Percentiles rank a stretch among this genome's conserved stretches.
Conservation (phyloP, 2,888 invertebrate species). For the Spicauda simplicius region DNA sequence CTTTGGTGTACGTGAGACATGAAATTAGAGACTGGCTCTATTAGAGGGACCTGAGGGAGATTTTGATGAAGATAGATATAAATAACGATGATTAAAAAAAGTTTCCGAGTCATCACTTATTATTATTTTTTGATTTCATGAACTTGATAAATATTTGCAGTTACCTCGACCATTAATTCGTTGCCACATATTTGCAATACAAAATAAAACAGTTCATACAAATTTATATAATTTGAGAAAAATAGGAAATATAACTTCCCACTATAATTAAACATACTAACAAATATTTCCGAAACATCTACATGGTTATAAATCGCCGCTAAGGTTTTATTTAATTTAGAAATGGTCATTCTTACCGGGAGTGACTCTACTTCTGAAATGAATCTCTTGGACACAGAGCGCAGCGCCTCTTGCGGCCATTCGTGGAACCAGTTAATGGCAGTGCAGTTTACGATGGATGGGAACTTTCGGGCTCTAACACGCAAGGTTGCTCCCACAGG, state of each 20-base stretch:
- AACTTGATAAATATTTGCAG: too few species aligned
- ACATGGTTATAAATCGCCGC: too few species aligned
- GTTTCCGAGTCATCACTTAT: too few species aligned
- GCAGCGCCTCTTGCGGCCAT: slow-evolving; percentile 96
- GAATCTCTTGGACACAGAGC: slow-evolving; percentile 94
- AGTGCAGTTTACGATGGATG: slow-evolving; percentile 96
- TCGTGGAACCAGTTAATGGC: slow-evolving; percentile 98
- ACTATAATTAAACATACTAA: too few species aligned
- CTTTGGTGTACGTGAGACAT: slow-evolving; percentile 96
- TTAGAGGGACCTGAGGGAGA: slow-evolving; percentile 76
- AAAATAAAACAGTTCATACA: too few species aligned
- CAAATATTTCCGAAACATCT: too few species aligned
- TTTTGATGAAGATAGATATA: background rate
- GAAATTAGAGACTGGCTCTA: slow-evolving; percentile 90
- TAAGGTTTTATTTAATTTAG: background rate
- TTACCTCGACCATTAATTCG: too few species aligned
- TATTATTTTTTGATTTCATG: too few species aligned
- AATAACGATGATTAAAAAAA: background rate
- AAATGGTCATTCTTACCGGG: slow-evolving; percentile 75
- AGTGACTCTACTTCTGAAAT: slow-evolving; percentile 90
- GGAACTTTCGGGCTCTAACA: slow-evolving; percentile 95
- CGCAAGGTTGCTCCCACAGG: slow-evolving; percentile 96
- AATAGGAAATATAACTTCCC: too few species aligned
- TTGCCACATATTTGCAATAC: too few species aligned
- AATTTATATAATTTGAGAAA: too few species aligned